Conservation (phyloP, 2,888 invertebrate genomes). For the Agrypnus murinus region DNA sequence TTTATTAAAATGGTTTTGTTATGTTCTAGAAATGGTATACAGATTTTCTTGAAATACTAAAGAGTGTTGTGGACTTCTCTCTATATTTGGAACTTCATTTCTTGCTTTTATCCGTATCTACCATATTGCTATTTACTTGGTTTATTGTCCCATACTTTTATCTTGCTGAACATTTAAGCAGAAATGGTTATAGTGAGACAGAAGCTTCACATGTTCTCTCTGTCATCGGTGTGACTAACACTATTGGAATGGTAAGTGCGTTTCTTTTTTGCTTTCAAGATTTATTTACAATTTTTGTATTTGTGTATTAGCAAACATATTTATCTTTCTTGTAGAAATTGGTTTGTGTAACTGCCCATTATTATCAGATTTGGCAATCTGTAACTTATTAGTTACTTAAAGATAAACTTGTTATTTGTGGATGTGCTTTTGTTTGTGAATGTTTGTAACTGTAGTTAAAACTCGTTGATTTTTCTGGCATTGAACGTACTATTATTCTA, state of each 20-base stretch:
- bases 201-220: constrained; percentile 88
- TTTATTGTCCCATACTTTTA: constrained; percentile 97
- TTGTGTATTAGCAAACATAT: too few species aligned
- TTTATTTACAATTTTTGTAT: too few species aligned
- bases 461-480: too few species aligned
- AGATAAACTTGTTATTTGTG: too few species aligned
- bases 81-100: constrained; percentile 86
- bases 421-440: too few species aligned
- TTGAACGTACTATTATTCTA: too few species aligned
- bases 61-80: constrained; percentile 86
- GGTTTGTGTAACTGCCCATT: too few species aligned
- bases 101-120: constrained; percentile 87
- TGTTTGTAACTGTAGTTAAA: too few species aligned
- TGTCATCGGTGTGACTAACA: constrained; percentile 91
- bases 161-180: constrained; percentile 87
- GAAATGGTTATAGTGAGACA: constrained; percentile 78
- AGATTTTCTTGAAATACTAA: constrained; percentile 78
- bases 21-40: constrained; percentile 82
- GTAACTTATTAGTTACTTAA: too few species aligned
- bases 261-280: too few species aligned
- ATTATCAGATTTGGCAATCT: too few species aligned
- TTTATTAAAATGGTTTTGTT: constrained; percentile 24
- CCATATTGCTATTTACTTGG: constrained; percentile 93
- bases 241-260: constrained; percentile 90
- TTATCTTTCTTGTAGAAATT: too few species aligned